Evolutionary conservation across 2,797 vertebrate genomes (phyloP), one percentile per base, ranked within the genome.

Genomic region (Tragopan temminckii): DNA sequence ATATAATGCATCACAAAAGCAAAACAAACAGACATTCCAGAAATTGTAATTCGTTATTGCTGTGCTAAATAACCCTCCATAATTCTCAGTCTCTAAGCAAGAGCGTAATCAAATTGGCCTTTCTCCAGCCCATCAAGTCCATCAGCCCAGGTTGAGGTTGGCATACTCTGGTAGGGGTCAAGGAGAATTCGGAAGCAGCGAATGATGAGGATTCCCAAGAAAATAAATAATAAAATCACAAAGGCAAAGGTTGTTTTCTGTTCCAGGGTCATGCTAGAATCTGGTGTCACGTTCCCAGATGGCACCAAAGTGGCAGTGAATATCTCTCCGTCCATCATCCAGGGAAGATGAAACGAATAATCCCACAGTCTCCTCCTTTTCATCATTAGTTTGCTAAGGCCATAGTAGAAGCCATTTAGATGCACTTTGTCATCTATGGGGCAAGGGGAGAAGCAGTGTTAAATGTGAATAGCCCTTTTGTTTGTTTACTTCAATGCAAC

Each of bases 161-260:
- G 98, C 98, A 98, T 98, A 93, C 98, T 99, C 68, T 91, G 92
- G 91, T 98, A 99, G 0, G 98, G 98, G 88, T 99, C 97, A 25
- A 99, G 95, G 58, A 99, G 98, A 94, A 99, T 99, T 79, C 97
- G 95, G 96, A 99, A 99, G 91, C 98, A 99, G 67, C 97, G 96
- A 82, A 99, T 97, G 2, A 98, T 98, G 71, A 99, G 98, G 94
- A 99, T 98, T 91, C 98, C 98, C 80, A 99, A 97, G 94, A 99
- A 98, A 86, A 99, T 96, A 77, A 99, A 98, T 91, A 99, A 97
- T 88, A 99, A 98, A 94, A 98, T 95, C 85, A 99, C 98, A 96
- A 98, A 97, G 82, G 97, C 98, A 93, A 98, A 99, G 1, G 96
- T 98, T 71, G 98, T 98, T 97, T 99, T 99, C 96, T 99, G 98